Conservation (phyloP, 1,140 invertebrate species). For the Neomicropteryx cornuta region DNA sequence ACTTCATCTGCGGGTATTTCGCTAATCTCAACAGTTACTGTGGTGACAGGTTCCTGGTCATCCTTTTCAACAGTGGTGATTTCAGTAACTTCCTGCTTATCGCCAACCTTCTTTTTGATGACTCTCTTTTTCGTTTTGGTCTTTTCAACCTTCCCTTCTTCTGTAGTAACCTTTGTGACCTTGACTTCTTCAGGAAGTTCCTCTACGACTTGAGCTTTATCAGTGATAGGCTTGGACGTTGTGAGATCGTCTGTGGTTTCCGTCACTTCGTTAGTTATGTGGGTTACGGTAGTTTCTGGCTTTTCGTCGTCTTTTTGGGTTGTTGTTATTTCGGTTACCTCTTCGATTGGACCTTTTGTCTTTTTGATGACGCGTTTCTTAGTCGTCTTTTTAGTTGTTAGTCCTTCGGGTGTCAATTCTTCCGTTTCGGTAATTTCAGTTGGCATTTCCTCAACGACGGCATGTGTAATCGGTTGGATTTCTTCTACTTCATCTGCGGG, state of each 20-base stretch:
- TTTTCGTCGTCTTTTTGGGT: slow-evolving; percentile 13
- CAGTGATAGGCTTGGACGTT: slow-evolving; percentile 3
- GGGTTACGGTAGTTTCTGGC: slow-evolving; percentile 15
- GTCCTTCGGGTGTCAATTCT: slow-evolving; percentile 14
- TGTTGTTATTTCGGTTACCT: slow-evolving; percentile 14
- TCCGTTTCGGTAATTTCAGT: slow-evolving; percentile 4
- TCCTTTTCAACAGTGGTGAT: slow-evolving; percentile 35
- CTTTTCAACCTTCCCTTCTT: slow-evolving; percentile 20
- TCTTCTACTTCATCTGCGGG: slow-evolving; percentile 8
- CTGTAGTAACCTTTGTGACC: slow-evolving; percentile 10
- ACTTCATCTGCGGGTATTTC: slow-evolving; percentile 16
- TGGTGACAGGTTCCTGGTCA: slow-evolving; percentile 25
- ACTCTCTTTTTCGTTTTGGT: slow-evolving; percentile 26
- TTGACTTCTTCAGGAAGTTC: slow-evolving; percentile 27
- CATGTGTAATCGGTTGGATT: neutral
- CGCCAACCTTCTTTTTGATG: slow-evolving; percentile 26
- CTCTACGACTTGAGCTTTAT: slow-evolving; percentile 17
- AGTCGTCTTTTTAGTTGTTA: slow-evolving; percentile 12
- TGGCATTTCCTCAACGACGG: slow-evolving; percentile 13
- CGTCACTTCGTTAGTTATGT: slow-evolving; percentile 11
- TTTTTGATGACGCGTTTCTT: slow-evolving; percentile 17
- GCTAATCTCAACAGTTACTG: slow-evolving; percentile 21
- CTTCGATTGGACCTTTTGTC: slow-evolving; percentile 15
- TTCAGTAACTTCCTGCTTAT: slow-evolving; percentile 27
- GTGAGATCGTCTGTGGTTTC: slow-evolving; percentile 6